Percentiles rank a stretch among this genome's conserved stretches.
phyloP scores from a whole-genome alignment of 2,888 invertebrate genomes.

The Halictus quadricinctus region DNA sequence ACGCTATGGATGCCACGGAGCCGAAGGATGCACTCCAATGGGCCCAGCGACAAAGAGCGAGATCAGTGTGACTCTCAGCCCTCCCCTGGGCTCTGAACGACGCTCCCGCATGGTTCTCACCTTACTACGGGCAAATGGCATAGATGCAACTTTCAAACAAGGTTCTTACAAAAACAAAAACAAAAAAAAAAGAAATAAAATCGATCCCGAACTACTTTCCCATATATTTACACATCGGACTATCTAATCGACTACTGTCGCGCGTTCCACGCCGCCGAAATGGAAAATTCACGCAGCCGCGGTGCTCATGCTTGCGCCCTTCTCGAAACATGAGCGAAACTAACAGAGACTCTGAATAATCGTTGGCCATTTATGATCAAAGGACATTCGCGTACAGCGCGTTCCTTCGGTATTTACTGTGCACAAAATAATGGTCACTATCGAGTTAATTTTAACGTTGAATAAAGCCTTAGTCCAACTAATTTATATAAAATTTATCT shows the following conservation, averaged over 20 bases:
- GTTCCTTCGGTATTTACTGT: too few species aligned
- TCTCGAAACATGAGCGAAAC: not conserved
- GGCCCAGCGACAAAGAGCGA: slow-evolving; percentile 78
- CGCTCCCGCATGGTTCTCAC: slow-evolving; percentile 73
- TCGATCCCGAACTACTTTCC: not conserved
- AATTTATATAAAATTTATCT: not conserved
- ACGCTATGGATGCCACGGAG: slow-evolving; percentile 49
- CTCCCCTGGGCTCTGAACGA: slow-evolving; percentile 72
- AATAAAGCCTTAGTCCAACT: too few species aligned
- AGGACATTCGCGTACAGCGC: too few species aligned
- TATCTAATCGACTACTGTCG: not conserved
- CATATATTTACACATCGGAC: not conserved
- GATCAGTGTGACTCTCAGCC: slow-evolving; percentile 79
- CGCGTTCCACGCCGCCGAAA: not conserved
- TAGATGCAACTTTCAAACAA: slow-evolving; percentile 57
- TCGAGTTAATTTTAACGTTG: too few species aligned
- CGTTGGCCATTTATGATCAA: too few species aligned
- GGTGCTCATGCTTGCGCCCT: not conserved
- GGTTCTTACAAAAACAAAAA: slow-evolving; percentile 38
- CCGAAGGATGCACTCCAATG: slow-evolving; percentile 75
- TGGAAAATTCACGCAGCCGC: not conserved
- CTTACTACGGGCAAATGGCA: slow-evolving; percentile 54
- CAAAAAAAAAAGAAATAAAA: not conserved
- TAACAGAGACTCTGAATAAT: too few species aligned
- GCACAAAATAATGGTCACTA: too few species aligned